phyloP scores from a whole-genome alignment of 2,888 invertebrate species.

The Mythimna ferrago region DNA sequence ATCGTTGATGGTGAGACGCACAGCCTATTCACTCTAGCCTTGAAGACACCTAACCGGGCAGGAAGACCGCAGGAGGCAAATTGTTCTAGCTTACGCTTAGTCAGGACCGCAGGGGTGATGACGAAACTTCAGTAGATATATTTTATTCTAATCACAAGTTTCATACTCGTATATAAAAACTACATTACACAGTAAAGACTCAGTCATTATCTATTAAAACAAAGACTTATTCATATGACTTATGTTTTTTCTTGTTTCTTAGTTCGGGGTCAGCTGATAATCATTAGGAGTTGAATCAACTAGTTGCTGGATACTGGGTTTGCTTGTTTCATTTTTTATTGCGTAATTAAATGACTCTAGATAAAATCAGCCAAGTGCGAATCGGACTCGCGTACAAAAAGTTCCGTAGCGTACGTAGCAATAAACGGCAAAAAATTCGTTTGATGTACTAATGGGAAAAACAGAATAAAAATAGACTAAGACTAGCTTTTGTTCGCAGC shows the following conservation, averaged over 20 bases:
- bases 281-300: conserved; percentile 58
- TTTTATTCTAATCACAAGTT: conserved; percentile 14
- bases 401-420: too few species aligned
- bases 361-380: conserved; percentile 3
- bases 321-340: conserved; percentile 32
- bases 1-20: too few species aligned
- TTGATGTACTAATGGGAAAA: too few species aligned
- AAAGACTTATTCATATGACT: conserved; percentile 48
- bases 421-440: too few species aligned
- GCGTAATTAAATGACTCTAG: conserved; percentile 33
- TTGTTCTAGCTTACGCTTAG: too few species aligned
- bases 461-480: too few species aligned
- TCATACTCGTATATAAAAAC: conserved; percentile 17
- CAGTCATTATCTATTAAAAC: conserved; percentile 57
- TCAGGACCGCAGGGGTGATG: too few species aligned
- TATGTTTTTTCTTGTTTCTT: conserved; percentile 58
- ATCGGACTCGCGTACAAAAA: too few species aligned
- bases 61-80: too few species aligned
- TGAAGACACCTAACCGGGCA: too few species aligned
- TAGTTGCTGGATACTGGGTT: conserved; percentile 47
- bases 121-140: background rate
- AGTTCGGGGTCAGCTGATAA: conserved; percentile 60
- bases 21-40: too few species aligned
- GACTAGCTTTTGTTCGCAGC: too few species aligned
- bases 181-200: conserved; percentile 15